Conservation (phyloP, 2,888 invertebrate species). For the Cephus sareptanus region DNA sequence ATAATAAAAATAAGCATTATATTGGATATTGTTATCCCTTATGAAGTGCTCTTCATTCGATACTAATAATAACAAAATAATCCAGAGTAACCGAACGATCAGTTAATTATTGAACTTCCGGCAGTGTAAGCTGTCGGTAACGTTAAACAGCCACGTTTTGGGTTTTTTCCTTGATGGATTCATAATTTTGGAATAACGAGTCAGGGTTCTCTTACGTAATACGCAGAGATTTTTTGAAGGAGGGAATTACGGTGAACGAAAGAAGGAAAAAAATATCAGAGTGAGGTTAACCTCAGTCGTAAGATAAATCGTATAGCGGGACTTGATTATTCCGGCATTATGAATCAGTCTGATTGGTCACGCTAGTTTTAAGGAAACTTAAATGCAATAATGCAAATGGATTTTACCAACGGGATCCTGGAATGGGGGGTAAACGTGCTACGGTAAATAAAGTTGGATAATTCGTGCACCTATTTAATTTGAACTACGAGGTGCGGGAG, state of each 20-base stretch:
- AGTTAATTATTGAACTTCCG: neutral
- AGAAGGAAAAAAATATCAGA: neutral
- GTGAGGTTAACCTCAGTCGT: neutral
- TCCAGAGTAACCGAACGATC: neutral
- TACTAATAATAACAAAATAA: neutral
- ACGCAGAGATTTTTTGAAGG: neutral
- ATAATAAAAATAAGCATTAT: neutral
- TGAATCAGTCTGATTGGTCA: neutral
- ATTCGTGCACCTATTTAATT: neutral
- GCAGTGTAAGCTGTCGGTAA: neutral
- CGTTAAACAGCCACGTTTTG: neutral
- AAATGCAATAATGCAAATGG: neutral
- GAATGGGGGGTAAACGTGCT: neutral
- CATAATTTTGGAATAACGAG: neutral
- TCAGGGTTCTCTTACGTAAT: neutral
- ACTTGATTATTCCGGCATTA: neutral
- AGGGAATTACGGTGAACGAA: neutral
- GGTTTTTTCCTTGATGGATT: neutral
- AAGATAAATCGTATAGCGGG: neutral
- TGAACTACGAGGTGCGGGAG: neutral
- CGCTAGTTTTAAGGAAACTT: neutral
- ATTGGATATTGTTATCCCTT: neutral
- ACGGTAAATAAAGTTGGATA: neutral
- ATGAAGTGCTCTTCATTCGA: neutral
- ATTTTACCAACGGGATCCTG: neutral